A percentile compares a stretch with the other conserved stretches of the same genome.
These are phyloP conservation scores for Pseudochromis fuscus DNA, from an alignment of 2,797 vertebrate genomes.

Conservation along the genomic window DNA sequence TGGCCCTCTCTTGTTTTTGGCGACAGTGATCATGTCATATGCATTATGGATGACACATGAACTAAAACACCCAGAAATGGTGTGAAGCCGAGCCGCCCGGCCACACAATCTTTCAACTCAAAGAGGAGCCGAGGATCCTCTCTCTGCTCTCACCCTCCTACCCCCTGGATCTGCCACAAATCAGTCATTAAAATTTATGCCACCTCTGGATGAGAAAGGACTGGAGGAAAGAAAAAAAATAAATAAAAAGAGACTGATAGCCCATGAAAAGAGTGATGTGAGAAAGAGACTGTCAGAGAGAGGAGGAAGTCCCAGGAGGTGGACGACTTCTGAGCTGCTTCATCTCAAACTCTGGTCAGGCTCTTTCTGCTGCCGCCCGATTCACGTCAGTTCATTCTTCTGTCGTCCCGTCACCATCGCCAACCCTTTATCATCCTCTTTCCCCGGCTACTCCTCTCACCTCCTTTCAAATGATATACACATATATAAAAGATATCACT, in stretches of 20 bases:
- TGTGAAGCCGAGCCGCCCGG: slow-evolving; percentile 24
- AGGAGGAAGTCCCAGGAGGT: slow-evolving; percentile 46
- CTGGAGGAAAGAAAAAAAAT: not conserved
- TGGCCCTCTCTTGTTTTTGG: slow-evolving; percentile 25
- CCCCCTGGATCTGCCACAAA: slow-evolving; percentile 48
- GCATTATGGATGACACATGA: slow-evolving; percentile 51
- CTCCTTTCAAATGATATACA: slow-evolving; percentile 28
- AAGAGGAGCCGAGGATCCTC: slow-evolving; percentile 27
- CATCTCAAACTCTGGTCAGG: slow-evolving; percentile 50
- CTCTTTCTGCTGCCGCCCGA: slow-evolving; percentile 33
- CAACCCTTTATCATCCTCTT: slow-evolving; percentile 7
- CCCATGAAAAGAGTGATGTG: slow-evolving; percentile 59
- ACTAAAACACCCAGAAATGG: slow-evolving; percentile 30
- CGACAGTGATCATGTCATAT: slow-evolving; percentile 41
- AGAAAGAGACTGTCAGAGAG: slow-evolving; percentile 26
- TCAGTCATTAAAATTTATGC: slow-evolving; percentile 69
- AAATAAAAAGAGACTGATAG: slow-evolving; percentile 37
- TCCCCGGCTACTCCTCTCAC: slow-evolving; percentile 8
- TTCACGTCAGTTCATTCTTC: slow-evolving; percentile 45
- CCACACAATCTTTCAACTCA: slow-evolving; percentile 17
- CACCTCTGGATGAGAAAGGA: slow-evolving; percentile 50
- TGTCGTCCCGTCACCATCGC: not conserved
- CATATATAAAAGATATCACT: slow-evolving; percentile 17
- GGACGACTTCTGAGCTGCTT: slow-evolving; percentile 58
- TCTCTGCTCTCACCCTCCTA: slow-evolving; percentile 17